A percentile compares a stretch with the other conserved stretches of the same genome.
Evolutionary conservation across 1,140 invertebrate species (phyloP).

Genomic region (Plutomurus gul): DNA sequence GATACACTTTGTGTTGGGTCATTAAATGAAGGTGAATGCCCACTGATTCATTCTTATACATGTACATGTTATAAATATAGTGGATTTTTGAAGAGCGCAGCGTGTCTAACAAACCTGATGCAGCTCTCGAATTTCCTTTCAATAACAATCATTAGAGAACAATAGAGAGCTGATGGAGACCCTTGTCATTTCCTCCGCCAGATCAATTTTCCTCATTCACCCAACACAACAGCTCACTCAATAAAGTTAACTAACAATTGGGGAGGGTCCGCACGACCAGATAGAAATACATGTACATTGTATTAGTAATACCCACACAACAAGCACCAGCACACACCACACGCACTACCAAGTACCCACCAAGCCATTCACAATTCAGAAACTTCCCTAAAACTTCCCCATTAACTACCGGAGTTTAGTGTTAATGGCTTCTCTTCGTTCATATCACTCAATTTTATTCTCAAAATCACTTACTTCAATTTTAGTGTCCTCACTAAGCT

Average conservation of each 20-base stretch:
- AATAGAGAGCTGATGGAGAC: constrained; percentile 10
- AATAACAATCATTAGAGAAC: constrained; percentile 26
- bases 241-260: constrained; percentile 23
- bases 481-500: no score
- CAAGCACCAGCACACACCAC: background rate
- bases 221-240: background rate
- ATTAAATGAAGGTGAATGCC: background rate
- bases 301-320: background rate
- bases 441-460: background rate
- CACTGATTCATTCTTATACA: no score
- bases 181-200: constrained; percentile 24
- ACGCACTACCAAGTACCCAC: background rate
- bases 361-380: background rate
- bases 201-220: constrained; percentile 24
- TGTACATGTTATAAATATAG: no score
- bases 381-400: background rate
- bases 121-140: constrained; percentile 16
- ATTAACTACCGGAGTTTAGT: constrained; percentile 18
- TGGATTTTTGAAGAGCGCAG: background rate
- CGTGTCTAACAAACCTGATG: constrained; percentile 1
- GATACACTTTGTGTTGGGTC: no score
- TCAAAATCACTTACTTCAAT: background rate
- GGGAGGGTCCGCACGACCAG: background rate
- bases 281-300: no score
- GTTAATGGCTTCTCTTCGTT: constrained; percentile 13